phyloP scores from a whole-genome alignment of 2,797 vertebrate genomes.

The Pteropus rufus region DNA sequence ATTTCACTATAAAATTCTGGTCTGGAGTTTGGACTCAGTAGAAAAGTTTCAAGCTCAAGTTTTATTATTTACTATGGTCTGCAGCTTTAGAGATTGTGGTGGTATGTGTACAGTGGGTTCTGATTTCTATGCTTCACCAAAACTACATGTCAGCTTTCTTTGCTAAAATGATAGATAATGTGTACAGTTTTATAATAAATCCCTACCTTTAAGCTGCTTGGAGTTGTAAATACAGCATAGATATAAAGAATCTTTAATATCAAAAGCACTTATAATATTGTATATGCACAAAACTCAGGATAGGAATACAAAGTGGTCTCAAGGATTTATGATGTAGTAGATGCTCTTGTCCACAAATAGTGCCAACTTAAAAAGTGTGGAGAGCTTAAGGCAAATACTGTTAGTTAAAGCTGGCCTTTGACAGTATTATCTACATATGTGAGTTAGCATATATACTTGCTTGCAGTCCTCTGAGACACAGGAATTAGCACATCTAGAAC shows the following conservation, averaged over 20 bases:
- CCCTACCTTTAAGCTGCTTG: background rate
- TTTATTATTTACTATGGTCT: background rate
- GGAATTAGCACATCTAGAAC: background rate
- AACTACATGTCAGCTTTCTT: background rate
- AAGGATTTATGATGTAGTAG: slow-evolving; percentile 1
- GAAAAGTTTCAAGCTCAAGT: background rate
- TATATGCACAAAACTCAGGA: background rate
- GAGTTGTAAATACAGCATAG: background rate
- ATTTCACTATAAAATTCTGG: background rate
- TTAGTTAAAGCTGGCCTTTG: background rate
- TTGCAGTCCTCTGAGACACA: background rate
- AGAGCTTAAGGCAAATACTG: background rate
- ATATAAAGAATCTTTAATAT: background rate
- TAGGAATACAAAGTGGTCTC: background rate
- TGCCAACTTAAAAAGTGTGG: background rate
- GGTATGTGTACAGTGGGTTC: background rate
- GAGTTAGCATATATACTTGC: background rate
- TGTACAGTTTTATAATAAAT: background rate
- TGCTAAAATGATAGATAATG: background rate
- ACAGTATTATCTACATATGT: background rate
- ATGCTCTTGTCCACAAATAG: background rate
- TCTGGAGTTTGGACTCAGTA: background rate
- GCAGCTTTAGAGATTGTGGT: background rate
- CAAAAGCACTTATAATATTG: background rate
- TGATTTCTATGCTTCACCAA: background rate